Conservation (phyloP, 2,888 invertebrate species). For the Acholoe squamosa region DNA sequence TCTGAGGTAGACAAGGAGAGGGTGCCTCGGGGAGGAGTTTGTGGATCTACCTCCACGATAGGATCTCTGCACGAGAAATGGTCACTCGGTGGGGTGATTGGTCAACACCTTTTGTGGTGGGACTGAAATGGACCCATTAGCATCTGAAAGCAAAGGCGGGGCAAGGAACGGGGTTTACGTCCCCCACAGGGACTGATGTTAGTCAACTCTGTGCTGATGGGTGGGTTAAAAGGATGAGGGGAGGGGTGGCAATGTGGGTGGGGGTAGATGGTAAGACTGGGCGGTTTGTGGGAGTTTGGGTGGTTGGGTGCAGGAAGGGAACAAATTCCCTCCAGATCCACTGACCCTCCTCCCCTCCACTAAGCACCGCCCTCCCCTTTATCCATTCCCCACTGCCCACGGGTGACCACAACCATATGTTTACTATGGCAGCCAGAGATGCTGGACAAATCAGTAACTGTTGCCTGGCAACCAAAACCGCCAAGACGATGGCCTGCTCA, state of each 20-base stretch:
- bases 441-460: conserved; percentile 34
- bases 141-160: conserved; percentile 8
- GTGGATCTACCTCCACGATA: background rate
- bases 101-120: conserved; percentile 44
- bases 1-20: background rate
- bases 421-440: background rate
- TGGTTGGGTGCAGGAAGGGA: background rate
- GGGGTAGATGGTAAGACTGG: background rate
- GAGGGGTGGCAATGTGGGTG: background rate
- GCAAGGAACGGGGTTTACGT: background rate
- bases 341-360: background rate
- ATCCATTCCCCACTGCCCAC: background rate
- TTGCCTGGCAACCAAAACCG: conserved; percentile 28
- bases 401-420: conserved; percentile 27
- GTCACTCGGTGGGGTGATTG: background rate
- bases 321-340: too few species aligned
- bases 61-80: conserved; percentile 33
- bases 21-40: background rate
- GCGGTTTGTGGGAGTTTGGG: background rate
- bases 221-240: background rate
- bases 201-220: background rate
- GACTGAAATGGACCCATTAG: conserved; percentile 46
- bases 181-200: background rate
- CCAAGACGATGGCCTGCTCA: conserved; percentile 7
- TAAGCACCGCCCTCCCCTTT: background rate